Base-by-base conservation (phyloP, 2,797 vertebrate species). In the Diglossa cyanea region DNA sequence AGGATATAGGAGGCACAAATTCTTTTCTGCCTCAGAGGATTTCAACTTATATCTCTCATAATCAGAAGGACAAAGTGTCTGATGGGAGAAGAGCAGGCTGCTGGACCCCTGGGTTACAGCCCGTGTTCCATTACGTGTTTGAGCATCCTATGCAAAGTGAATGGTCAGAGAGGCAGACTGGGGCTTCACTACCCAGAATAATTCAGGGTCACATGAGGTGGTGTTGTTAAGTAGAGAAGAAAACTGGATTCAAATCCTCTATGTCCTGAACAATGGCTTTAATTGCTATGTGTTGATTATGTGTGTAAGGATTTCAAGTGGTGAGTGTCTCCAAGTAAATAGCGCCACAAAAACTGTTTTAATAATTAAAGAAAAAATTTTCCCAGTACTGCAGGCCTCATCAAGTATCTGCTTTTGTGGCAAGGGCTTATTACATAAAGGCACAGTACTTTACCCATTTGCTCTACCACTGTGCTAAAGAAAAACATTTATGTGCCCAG, bases 261-360 rank as follows among this genome's bases (percentile, higher is more conserved):
- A 7, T 4, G 13, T 58, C 28, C 33, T 50, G 31, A 67, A 39
- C 9, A 5, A 20, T n/a, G 0, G 0, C 5, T 68, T 89, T 47
- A 58, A 66, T 76, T 2, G 1, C 12, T 12, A 1, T 2, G 6
- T 51, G n/a, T 54, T 68, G 30, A 72, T 77, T 67, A 12, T 35
- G 17, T 51, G 24, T 37, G 11, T n/a, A 51, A n/a, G 33, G n/a
- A 20, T 80, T 80, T 45, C 9, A 53, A 68, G 40, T 14, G 18
- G 0, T 30, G 21, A 55, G 9, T 55, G 15, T 71, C 42, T 76
- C 31, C 39, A 76, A 6, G 28, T 57, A 44, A 85, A 35, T 19
- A 37, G 26, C 20, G 44, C 28, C 18, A 73, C 31, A 74, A 33
- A 61, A 82, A 9, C 20, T 24, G 5, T 79, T 53, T 35, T 35